phyloP scores from a whole-genome alignment of 2,797 vertebrate species.

The Crax fasciolata region DNA sequence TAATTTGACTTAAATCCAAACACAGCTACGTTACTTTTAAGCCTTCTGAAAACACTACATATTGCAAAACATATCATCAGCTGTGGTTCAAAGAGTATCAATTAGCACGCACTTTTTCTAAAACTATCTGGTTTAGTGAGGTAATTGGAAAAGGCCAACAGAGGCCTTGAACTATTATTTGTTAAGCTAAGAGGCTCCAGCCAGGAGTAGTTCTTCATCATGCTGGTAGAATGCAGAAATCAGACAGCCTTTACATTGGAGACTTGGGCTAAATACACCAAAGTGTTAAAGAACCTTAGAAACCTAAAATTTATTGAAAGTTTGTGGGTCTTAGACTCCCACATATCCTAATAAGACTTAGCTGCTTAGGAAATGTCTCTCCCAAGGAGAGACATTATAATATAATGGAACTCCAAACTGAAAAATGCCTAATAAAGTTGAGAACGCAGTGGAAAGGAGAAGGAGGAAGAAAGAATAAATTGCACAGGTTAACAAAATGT shows the following conservation, averaged over 20 bases:
- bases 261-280: neutral
- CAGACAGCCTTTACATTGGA: conserved; percentile 14
- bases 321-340: neutral
- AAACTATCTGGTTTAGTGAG: conserved; percentile 14
- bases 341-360: neutral
- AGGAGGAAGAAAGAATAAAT: neutral
- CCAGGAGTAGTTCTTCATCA: conserved; percentile 11
- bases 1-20: conserved; percentile 45
- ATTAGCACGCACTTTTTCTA: conserved; percentile 56
- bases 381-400: neutral
- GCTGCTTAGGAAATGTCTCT: neutral
- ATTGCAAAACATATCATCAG: conserved; percentile 25
- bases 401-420: neutral
- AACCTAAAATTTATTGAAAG: neutral
- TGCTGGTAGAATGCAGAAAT: neutral
- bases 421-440: neutral
- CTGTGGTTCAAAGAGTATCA: conserved; percentile 60
- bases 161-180: conserved; percentile 48
- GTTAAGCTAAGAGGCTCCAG: conserved; percentile 48
- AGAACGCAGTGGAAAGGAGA: neutral
- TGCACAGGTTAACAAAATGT: neutral
- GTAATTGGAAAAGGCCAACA: conserved; percentile 52
- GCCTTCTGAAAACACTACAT: conserved; percentile 6
- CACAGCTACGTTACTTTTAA: conserved; percentile 22
- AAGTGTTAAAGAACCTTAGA: neutral